phyloP scores from a whole-genome alignment of 2,797 vertebrate genomes.

The Coregonus sp. region DNA sequence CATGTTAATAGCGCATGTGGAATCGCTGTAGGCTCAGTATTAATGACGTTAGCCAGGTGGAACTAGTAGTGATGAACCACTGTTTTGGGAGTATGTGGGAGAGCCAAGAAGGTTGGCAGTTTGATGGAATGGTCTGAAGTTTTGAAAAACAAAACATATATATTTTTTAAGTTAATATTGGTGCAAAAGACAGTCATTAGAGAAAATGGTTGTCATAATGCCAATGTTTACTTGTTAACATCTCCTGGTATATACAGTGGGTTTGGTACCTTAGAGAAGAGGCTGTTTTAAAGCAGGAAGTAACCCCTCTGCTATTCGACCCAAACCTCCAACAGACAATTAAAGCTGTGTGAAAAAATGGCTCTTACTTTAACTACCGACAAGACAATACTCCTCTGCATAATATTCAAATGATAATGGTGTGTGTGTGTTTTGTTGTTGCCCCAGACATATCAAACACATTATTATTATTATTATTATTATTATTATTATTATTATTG shows the following conservation, averaged over 20 bases:
- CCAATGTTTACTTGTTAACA: slow-evolving; percentile 4
- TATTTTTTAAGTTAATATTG: background rate
- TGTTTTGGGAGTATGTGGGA: background rate
- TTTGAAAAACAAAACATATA: slow-evolving; percentile 8
- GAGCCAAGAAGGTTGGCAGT: slow-evolving; percentile 41
- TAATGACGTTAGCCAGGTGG: slow-evolving; percentile 53
- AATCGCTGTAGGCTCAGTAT: slow-evolving; percentile 36
- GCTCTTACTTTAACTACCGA: too few relatives aligned
- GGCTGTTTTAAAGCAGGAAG: background rate
- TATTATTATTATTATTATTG: too few relatives aligned
- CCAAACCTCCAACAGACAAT: too few relatives aligned
- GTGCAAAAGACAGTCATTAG: slow-evolving; percentile 25
- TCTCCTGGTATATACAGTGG: background rate
- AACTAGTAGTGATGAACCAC: slow-evolving; percentile 29
- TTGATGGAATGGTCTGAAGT: slow-evolving; percentile 32
- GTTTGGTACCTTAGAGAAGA: background rate
- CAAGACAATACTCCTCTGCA: too few relatives aligned
- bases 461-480: too few relatives aligned
- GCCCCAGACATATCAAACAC: background rate
- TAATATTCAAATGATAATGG: background rate
- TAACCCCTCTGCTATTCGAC: background rate
- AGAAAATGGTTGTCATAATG: slow-evolving; percentile 27
- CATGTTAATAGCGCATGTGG: slow-evolving; percentile 55
- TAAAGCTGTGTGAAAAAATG: too few relatives aligned
- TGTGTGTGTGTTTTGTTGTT: slow-evolving; percentile 1